Evolutionary conservation across 2,888 invertebrate species (phyloP), one percentile per base, ranked within the genome.

Genomic region (Drosophila nigritarsus): DNA sequence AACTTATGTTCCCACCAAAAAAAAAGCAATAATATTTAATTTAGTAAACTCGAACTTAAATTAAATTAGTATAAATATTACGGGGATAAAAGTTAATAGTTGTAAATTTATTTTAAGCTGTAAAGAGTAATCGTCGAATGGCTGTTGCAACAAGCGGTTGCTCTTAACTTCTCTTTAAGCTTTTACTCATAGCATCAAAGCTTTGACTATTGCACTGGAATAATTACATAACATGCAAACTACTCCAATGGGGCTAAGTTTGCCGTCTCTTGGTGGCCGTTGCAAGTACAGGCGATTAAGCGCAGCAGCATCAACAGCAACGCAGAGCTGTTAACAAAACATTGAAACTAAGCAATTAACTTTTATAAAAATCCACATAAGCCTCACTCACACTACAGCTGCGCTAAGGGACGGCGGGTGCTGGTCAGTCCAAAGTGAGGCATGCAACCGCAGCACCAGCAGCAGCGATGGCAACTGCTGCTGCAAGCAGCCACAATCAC

Each of bases 311-410:
- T 11, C 68, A 59, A 32, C 55, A 70, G 27, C 54, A 59, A 32
- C 55, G 34, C n/a, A 48, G 54, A 24, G 45, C 27, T 54, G 77
- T 45, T 65, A 68, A 66, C 65, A 65, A 61, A 72, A 68, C 69
- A 72, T 70, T 59, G 67, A 73, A 80, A 67, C 76, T 70, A 78
- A 74, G 69, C 67, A 81, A 79, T 77, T 74, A 74, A 68, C 70
- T 81, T 74, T 66, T 72, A 58, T 78, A 59, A 78, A 77, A 73
- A 68, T 65, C 38, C 59, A 63, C 64, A 73, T 69, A 64, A 62
- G 63, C 69, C 45, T 15, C 32, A 38, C 54, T 53, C 56, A 56
- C 29, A 51, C 50, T 24, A 34, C 29, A 6, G 29, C 11, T 29
- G 29, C 11, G 29, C 15, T 34, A 15, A 0, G 38, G 32, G 38